Evolutionary conservation across 2,888 invertebrate species (phyloP).

Genomic region (Nipponacmea schrenckii): DNA sequence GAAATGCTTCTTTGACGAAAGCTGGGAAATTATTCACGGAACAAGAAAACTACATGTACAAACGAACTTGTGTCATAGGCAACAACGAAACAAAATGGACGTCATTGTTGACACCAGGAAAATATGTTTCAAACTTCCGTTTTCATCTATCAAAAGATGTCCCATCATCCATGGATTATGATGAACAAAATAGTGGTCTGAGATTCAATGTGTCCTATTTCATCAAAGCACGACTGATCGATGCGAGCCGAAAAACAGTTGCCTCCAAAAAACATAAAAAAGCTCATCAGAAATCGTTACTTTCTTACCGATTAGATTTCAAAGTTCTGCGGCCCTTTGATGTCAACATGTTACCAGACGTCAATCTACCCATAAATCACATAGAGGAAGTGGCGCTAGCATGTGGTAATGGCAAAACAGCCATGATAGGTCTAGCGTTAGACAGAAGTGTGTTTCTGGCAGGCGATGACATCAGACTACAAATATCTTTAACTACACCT

Average conservation of each 20-base stretch:
- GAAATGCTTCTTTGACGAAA: constrained; percentile 41
- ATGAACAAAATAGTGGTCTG: constrained; percentile 45
- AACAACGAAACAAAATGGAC: constrained; percentile 46
- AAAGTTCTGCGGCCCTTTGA: constrained; percentile 50
- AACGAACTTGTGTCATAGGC: constrained; percentile 55
- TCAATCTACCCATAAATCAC: constrained; percentile 48
- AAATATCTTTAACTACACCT: constrained; percentile 37
- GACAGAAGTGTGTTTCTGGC: constrained; percentile 55
- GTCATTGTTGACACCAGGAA: constrained; percentile 53
- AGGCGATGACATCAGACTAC: constrained; percentile 54
- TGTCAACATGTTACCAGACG: constrained; percentile 47
- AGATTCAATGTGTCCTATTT: constrained; percentile 51
- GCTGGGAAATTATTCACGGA: constrained; percentile 36
- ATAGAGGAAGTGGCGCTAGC: constrained; percentile 50
- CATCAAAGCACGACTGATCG: constrained; percentile 54
- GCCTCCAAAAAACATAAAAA: constrained; percentile 38
- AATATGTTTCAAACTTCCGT: constrained; percentile 57
- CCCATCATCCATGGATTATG: constrained; percentile 50
- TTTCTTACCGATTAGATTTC: constrained; percentile 47
- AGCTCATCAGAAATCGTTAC: constrained; percentile 47
- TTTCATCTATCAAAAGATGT: constrained; percentile 52
- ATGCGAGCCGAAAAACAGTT: constrained; percentile 36
- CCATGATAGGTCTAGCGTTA: constrained; percentile 42
- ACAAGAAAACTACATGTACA: constrained; percentile 53
- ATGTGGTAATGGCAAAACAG: constrained; percentile 38